Base-by-base conservation (phyloP, 2,113 vertebrate species). In the Microtus pennsylvanicus region DNA sequence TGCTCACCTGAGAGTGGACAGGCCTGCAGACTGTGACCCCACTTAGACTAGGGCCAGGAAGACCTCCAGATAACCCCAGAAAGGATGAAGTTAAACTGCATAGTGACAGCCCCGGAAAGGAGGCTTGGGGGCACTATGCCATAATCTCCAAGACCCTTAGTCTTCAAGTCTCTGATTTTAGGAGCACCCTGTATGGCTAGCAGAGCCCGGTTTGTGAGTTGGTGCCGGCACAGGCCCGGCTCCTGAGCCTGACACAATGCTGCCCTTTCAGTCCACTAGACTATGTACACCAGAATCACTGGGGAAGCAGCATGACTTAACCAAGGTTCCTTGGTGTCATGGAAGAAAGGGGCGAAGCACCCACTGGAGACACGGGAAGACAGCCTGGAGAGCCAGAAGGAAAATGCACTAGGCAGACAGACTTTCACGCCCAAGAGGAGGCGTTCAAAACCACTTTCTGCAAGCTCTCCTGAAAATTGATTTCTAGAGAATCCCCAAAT, bases 71-170 rank as follows among this genome's bases (percentile, higher is more conserved):
- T 4, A 61, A 17, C 52, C 78, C n/a, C 58, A 24, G 47, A 50
- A 58, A 90, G 91, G 55, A 91, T 75, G 38, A 24, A 55, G 80
- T 85, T 86, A 87, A 94, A 80, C 0, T 61, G 6, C 61, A 21
- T 28, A 9, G 19, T 9, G 2, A 61, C 2, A 1, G 28, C 33
- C 21, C 42, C 47, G 30, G 19, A 33, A 72, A 52, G 5, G 47
- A 30, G 26, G 33, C 4, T 50, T 50, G 0, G 52, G 33, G 45
- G 26, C 5, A 5, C 8, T 5, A 0, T 0, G 24, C 55, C 19
- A 22, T 13, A 0, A 1, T 0, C 3, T 14, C 2, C n/a, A 33
- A 6, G 38, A 13, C 4, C 26, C 1, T 19, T 17, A 4, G 42
- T 28, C 55, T 55, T 47, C 45, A 3, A 30, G 35, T 30, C 7